phyloP scores from a whole-genome alignment of 2,888 invertebrate genomes.

The Lasioglossum marginatum region DNA sequence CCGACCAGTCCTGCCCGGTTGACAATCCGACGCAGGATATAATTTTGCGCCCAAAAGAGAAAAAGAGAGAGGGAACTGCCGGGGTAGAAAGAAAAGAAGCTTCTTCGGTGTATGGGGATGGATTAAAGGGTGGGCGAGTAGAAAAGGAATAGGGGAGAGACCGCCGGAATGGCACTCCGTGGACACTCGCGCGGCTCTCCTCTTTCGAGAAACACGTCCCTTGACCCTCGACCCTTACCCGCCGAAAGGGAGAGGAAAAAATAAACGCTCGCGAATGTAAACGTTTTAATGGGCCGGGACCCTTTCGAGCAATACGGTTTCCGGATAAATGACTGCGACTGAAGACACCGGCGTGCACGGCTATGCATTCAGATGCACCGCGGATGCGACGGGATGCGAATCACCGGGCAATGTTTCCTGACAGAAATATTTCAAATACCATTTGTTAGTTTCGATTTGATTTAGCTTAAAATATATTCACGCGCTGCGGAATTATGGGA shows the following conservation, averaged over 20 bases:
- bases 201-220: slow-evolving; percentile 73
- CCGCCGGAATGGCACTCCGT: slow-evolving; percentile 67
- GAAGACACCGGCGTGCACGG: slow-evolving; percentile 32
- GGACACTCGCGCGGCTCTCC: slow-evolving; percentile 73
- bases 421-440: not conserved
- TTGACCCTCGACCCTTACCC: slow-evolving; percentile 71
- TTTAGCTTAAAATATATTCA: no score
- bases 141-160: slow-evolving; percentile 19
- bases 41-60: slow-evolving; percentile 40
- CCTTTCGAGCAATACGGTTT: slow-evolving; percentile 69
- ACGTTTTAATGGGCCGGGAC: slow-evolving; percentile 76
- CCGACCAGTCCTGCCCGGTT: slow-evolving; percentile 32
- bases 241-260: slow-evolving; percentile 37
- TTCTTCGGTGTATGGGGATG: slow-evolving; percentile 10
- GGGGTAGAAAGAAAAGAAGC: slow-evolving; percentile 18
- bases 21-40: slow-evolving; percentile 57
- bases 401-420: not conserved
- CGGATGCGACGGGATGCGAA: not conserved
- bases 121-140: slow-evolving; percentile 30
- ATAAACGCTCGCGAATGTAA: slow-evolving; percentile 69
- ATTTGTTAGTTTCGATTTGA: not conserved
- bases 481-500: not conserved
- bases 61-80: not conserved
- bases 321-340: slow-evolving; percentile 57
- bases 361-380: slow-evolving; percentile 12